These are phyloP conservation scores for Venturia canescens DNA, from an alignment of 1,140 invertebrate genomes.

Conservation along the genomic window DNA sequence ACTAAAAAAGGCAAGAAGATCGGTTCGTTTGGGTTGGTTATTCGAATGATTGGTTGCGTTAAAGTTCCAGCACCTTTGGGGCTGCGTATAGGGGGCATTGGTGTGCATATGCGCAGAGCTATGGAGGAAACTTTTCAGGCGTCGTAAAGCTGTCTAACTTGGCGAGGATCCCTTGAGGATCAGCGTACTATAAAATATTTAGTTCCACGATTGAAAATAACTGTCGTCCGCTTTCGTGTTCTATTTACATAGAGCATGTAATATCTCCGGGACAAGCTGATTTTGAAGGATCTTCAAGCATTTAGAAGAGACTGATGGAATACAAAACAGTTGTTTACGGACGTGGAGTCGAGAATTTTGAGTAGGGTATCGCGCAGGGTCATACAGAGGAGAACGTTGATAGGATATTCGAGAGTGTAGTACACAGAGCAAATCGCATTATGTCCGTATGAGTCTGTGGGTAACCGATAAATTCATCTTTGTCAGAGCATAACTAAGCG, in stretches of 20 bases:
- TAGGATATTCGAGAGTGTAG: background rate
- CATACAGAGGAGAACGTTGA: conserved; percentile 4
- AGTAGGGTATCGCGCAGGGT: background rate
- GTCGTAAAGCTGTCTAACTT: background rate
- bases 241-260: background rate
- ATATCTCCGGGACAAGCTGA: background rate
- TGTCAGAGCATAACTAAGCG: background rate
- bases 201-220: conserved; percentile 34
- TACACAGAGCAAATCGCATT: background rate
- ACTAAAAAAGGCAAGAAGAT: background rate
- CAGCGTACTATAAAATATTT: background rate
- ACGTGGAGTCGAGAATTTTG: background rate
- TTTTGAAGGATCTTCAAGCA: background rate
- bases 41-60: conserved; percentile 6
- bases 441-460: background rate
- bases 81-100: background rate
- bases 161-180: background rate
- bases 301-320: background rate
- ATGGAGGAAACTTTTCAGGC: conserved; percentile 12
- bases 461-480: conserved; percentile 11
- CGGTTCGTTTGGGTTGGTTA: background rate
- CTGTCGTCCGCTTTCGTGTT: conserved; percentile 10
- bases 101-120: background rate
- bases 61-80: background rate
- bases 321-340: background rate